Evolutionary conservation across 2,113 vertebrate genomes (phyloP), one percentile per base, ranked within the genome.

Genomic region (Glaucomys volans): DNA sequence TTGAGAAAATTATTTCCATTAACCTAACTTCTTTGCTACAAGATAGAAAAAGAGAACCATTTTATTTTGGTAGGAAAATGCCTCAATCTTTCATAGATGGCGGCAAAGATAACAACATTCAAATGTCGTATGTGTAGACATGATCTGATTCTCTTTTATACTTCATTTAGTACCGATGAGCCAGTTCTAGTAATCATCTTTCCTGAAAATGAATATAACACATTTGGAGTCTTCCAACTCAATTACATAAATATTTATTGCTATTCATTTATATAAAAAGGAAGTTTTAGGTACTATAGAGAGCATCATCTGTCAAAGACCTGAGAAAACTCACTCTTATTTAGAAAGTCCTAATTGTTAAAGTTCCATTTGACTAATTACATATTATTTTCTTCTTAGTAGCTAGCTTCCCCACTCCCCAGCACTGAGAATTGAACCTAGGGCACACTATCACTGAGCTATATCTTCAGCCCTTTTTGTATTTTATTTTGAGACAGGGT

Each of bases 1-100:
- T 35, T 92, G 62, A 90, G 83, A 77, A 94, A 71, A 76, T 54
- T 28, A 59, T 93, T 90, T 92, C 52, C n/a, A n/a, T 71, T 77
- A 35, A 64, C 69, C 28, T 72, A 59, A 59, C 72, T 83, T 95
- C 32, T 91, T 79, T 69, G 3, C 62, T 88, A 1, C 17, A 35
- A 62, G 76, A 90, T 84, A 76, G 82, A 16, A 80, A 72, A 72
- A 91, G 5, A 81, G 11, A 22, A 64, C 5, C 42, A 4, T 75
- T 82, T 8, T 69, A 13, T 87, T 93, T 66, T 76, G 40, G 74
- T 52, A 81, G 22, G 22, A 69, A 20, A 91, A 84, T 0, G 59
- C 52, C 37, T 67, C 54, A 83, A 32, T 69, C 44, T 22, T 50
- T 42, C 54, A 93, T 4, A 66, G 42, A 28, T 18, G 42, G 62